A percentile compares a stretch with the other conserved stretches of the same genome.
These are phyloP conservation scores for Eledone cirrhosa DNA, from an alignment of 2,888 invertebrate species.

Conservation along the genomic window DNA sequence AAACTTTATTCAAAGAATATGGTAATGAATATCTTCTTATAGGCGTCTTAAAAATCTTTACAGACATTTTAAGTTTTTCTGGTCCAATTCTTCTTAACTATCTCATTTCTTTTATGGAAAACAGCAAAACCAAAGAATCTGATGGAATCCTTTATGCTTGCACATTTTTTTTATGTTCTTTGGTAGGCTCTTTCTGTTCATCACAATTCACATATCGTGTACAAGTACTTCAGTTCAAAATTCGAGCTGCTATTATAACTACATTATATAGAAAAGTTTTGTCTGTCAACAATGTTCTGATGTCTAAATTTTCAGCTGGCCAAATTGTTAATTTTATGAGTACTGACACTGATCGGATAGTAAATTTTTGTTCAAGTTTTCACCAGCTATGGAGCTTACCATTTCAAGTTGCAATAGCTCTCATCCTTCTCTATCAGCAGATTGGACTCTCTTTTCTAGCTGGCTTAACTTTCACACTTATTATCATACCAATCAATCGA, in stretches of 20 bases:
- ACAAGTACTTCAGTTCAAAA: slow-evolving; percentile 79
- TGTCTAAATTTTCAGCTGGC: slow-evolving; percentile 72
- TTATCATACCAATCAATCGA: slow-evolving; percentile 93
- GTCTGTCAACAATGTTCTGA: slow-evolving; percentile 66
- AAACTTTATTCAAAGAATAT: slow-evolving; percentile 58
- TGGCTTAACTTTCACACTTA: slow-evolving; percentile 84
- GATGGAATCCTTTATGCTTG: slow-evolving; percentile 70
- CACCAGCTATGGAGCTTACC: slow-evolving; percentile 98
- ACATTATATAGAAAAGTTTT: slow-evolving; percentile 81
- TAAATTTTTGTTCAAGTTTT: slow-evolving; percentile 94
- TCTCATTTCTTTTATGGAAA: slow-evolving; percentile 82
- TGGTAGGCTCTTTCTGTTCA: slow-evolving; percentile 81
- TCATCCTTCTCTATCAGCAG: slow-evolving; percentile 67
- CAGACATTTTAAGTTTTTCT: slow-evolving; percentile 86
- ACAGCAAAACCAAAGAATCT: slow-evolving; percentile 72
- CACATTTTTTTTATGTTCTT: slow-evolving; percentile 74
- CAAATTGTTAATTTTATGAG: slow-evolving; percentile 97
- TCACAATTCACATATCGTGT: slow-evolving; percentile 88
- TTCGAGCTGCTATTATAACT: slow-evolving; percentile 85
- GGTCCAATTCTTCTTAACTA: slow-evolving; percentile 88
- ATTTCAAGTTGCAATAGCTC: slow-evolving; percentile 70
- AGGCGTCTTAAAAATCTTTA: slow-evolving; percentile 74
- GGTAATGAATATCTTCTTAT: slow-evolving; percentile 61
- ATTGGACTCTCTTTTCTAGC: slow-evolving; percentile 91
- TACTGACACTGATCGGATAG: slow-evolving; percentile 92